Evolutionary conservation across 2,113 vertebrate genomes (phyloP).

Genomic region (Pachycephala philippinensis): DNA sequence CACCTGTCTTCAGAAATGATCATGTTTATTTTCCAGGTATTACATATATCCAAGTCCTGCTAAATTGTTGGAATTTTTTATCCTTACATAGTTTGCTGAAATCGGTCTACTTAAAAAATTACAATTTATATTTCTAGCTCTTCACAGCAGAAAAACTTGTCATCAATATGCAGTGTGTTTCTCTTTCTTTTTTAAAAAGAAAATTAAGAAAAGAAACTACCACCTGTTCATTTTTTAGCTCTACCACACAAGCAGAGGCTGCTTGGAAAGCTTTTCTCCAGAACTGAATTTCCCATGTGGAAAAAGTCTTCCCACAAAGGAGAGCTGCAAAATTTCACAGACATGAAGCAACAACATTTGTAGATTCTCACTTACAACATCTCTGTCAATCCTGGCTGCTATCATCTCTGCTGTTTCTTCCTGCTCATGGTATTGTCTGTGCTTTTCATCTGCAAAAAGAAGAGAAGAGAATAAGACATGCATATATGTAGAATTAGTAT

Average conservation of each 20-base stretch:
- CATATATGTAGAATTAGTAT: fast-evolving
- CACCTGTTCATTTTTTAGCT: neutral
- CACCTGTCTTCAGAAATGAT: neutral
- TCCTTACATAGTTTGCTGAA: neutral
- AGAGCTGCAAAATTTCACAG: neutral
- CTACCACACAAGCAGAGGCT: neutral
- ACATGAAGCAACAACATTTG: neutral
- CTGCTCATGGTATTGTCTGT: slow-evolving; percentile 65
- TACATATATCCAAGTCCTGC: neutral
- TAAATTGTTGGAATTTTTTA: neutral
- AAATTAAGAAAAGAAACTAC: neutral
- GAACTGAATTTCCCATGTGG: neutral
- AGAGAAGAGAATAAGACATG: neutral
- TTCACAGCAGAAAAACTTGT: neutral
- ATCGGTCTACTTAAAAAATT: neutral
- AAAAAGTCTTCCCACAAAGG: neutral
- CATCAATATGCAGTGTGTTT: neutral
- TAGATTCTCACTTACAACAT: slow-evolving; percentile 80
- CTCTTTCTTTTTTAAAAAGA: neutral
- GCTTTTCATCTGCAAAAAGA: slow-evolving; percentile 74
- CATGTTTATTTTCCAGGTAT: neutral
- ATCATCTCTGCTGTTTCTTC: slow-evolving; percentile 80
- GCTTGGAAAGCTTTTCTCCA: neutral
- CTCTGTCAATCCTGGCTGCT: slow-evolving; percentile 84
- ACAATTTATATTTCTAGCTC: neutral